Conservation (phyloP, 2,888 invertebrate genomes). For the Ennomos fuscantarius region DNA sequence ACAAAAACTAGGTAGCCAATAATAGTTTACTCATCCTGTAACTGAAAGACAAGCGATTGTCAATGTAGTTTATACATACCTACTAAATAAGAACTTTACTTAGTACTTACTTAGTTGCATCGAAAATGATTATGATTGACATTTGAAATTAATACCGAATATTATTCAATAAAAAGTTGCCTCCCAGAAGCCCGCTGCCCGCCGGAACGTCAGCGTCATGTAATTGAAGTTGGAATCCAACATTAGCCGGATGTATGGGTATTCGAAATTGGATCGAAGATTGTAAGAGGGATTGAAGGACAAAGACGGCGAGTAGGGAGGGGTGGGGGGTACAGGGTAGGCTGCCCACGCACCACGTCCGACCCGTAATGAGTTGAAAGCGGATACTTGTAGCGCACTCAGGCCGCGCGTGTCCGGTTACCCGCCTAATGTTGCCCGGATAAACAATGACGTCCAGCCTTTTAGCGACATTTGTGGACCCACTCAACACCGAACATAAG, state of each 20-base stretch:
- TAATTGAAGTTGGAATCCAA: conserved; percentile 71
- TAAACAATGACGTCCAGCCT: conserved; percentile 85
- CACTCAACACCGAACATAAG: conserved; percentile 83
- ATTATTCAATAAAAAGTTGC: conserved; percentile 13
- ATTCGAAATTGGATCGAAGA: conserved; percentile 83
- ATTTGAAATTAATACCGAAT: too few relatives aligned
- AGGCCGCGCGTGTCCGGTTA: conserved; percentile 84
- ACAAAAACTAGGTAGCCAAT: too few relatives aligned
- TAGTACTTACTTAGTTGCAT: too few relatives aligned
- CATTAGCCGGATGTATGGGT: conserved; percentile 75
- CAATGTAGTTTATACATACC: too few relatives aligned
- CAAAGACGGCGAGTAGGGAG: conserved; percentile 64
- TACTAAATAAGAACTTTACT: too few relatives aligned
- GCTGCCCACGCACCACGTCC: conserved; percentile 82
- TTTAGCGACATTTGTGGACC: conserved; percentile 85
- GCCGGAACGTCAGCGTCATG: conserved; percentile 50
- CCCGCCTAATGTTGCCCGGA: conserved; percentile 85
- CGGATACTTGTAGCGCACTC: conserved; percentile 86
- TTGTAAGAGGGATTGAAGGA: conserved; percentile 82
- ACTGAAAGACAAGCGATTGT: too few relatives aligned
- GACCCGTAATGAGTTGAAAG: conserved; percentile 85
- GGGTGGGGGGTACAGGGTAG: conserved; percentile 50
- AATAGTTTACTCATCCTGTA: too few relatives aligned
- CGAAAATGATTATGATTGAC: too few relatives aligned
- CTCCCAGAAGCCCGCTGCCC: conserved; percentile 17